phyloP scores from a whole-genome alignment of 92 coral and sea anemone species.

The Hydrozoanthus gracilis region DNA sequence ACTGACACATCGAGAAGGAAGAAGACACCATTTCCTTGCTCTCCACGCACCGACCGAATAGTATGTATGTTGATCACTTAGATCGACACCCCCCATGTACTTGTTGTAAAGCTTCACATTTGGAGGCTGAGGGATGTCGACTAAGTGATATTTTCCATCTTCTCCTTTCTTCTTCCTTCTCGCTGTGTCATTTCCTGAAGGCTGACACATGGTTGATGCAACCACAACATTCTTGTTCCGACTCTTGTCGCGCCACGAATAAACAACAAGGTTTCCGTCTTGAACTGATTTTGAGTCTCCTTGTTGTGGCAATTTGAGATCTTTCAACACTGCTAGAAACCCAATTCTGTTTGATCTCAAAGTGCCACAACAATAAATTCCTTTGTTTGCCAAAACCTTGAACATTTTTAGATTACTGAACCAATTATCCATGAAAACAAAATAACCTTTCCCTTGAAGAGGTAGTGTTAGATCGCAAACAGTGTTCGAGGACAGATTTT shows the following conservation, averaged over 20 bases:
- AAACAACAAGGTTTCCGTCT: conserved; percentile 8
- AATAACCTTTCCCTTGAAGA: too few relatives aligned
- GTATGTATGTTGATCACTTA: conserved; percentile 11
- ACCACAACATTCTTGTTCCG: conserved; percentile 1
- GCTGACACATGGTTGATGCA: conserved; percentile 25
- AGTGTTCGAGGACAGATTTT: too few relatives aligned
- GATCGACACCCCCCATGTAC: too few relatives aligned
- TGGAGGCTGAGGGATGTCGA: conserved; percentile 7
- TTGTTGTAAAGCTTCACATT: conserved; percentile 13
- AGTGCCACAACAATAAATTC: conserved; percentile 47
- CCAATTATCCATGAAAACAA: conserved; percentile 44
- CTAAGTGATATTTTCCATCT: background rate
- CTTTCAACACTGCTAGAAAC: conserved; percentile 37
- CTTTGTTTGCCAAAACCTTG: background rate
- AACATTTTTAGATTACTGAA: conserved; percentile 31
- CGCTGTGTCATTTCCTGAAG: conserved; percentile 1
- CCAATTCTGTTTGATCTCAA: conserved; percentile 35
- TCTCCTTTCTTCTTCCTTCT: conserved; percentile 27
- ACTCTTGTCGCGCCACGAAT: conserved; percentile 30
- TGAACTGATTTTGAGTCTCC: conserved; percentile 13
- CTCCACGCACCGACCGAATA: background rate
- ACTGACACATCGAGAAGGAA: conserved; percentile 18
- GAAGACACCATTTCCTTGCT: conserved; percentile 29
- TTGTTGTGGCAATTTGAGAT: conserved; percentile 20
- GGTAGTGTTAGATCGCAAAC: too few relatives aligned